Base-by-base conservation (phyloP, 2,797 vertebrate genomes). In the Coluber constrictor region DNA sequence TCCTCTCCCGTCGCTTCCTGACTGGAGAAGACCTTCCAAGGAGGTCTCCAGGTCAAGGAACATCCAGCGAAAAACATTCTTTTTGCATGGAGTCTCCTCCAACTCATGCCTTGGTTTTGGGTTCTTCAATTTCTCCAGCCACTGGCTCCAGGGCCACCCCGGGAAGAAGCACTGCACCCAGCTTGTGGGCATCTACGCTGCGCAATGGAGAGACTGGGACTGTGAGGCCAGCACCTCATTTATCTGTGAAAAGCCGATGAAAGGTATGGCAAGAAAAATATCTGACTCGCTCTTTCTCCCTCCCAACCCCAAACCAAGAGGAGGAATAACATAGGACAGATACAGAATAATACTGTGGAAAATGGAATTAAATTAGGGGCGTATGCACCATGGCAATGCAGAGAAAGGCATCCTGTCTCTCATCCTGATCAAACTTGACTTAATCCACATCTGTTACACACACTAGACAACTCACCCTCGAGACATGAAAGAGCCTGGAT, bases 171-270 rank as follows among this genome's bases (percentile, higher is more conserved):
- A 0, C 13, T 94, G 93, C 2, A 61, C 60, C 0, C 93, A 93
- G 60, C 89, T 94, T 3, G 87, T 91, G 90, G 57, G 92, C 87
- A 74, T 91, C 90, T 94, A 92, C 3, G 15, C 87, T 0, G 90
- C 87, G 11, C 93, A 94, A 18, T 94, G 93, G 93, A 89, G 93
- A 74, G 93, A 94, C 90, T 91, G 92, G 90, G 89, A 92, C 74
- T 94, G 93, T 18, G 29, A 23, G 3, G 55, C 54, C 70, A 89
- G 29, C 27, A 54, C 16, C 87, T 29, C 87, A 9, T 94, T 94
- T 32, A 86, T 94, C 87, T 94, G 93, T 61, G 93, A 94, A 87
- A 89, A 87, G 90, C 74, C 74, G 0, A 27, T 92, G 27, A 89
- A 11, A 89, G 92, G 93, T 94, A 87, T 2, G 74, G 56, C 4